A percentile compares a stretch with the other conserved stretches of the same genome.
phyloP scores from a whole-genome alignment of 2,888 invertebrate species.

The Marronus borbonicus region DNA sequence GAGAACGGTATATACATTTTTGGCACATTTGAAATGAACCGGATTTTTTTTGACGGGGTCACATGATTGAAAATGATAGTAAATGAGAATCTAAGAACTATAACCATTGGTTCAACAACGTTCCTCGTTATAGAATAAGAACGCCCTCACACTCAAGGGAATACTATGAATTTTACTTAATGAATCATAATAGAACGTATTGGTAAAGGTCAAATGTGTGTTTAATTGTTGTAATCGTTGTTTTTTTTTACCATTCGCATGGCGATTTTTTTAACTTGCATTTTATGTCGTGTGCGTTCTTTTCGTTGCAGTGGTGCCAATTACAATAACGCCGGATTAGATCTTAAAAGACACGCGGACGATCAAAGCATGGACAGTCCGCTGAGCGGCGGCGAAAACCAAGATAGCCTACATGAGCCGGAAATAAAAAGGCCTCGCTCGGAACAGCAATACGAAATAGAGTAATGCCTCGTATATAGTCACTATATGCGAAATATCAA shows the following conservation, averaged over 20 bases:
- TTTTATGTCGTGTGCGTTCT: not conserved
- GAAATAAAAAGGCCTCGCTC: constrained; percentile 66
- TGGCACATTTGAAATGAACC: too few relatives aligned
- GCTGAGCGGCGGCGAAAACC: constrained; percentile 63
- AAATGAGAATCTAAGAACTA: too few relatives aligned
- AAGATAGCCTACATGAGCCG: constrained; percentile 65
- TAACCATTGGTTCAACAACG: too few relatives aligned
- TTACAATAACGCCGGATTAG: constrained; percentile 64
- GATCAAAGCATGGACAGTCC: constrained; percentile 67
- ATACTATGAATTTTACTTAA: too few relatives aligned
- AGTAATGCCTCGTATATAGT: constrained; percentile 60
- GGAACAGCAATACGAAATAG: constrained; percentile 67
- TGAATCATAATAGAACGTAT: not conserved
- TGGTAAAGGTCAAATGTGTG: not conserved
- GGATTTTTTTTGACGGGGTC: too few relatives aligned
- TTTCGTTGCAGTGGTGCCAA: constrained; percentile 59
- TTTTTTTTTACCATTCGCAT: not conserved
- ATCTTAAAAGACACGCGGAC: constrained; percentile 67
- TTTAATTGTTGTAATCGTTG: too few relatives aligned
- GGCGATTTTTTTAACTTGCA: not conserved
- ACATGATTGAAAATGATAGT: too few relatives aligned
- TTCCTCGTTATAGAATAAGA: too few relatives aligned
- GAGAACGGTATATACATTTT: too few relatives aligned
- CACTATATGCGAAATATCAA: constrained; percentile 47
- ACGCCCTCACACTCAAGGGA: too few relatives aligned